Evolutionary conservation across 2,113 vertebrate genomes (phyloP).

Genomic region (Sorex araneus): DNA sequence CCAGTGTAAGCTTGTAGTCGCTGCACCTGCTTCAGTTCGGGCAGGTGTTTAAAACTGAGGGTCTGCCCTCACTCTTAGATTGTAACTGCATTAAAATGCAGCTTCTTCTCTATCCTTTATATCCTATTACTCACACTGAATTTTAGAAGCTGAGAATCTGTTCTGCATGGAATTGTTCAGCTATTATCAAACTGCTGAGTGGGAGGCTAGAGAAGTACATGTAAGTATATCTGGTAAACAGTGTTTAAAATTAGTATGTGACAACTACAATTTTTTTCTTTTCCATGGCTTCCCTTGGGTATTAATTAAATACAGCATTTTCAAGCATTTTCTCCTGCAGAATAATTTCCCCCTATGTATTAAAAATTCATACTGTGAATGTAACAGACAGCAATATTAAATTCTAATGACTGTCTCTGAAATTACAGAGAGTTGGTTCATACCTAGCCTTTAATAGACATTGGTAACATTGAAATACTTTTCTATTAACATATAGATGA

Average conservation of each 20-base stretch:
- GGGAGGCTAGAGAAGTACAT: slow-evolving; percentile 53
- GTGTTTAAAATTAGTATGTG: slow-evolving; percentile 78
- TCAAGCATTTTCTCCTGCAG: slow-evolving; percentile 70
- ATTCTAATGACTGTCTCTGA: slow-evolving; percentile 70
- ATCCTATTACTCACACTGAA: slow-evolving; percentile 19
- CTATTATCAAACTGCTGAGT: slow-evolving; percentile 56
- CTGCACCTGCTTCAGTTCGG: background rate
- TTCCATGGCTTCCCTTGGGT: slow-evolving; percentile 71
- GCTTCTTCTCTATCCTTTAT: background rate
- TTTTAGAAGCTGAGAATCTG: slow-evolving; percentile 39
- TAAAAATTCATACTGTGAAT: slow-evolving; percentile 76
- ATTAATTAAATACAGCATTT: slow-evolving; percentile 81
- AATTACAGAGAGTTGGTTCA: slow-evolving; percentile 59
- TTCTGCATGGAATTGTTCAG: slow-evolving; percentile 28
- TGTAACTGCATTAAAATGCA: background rate
- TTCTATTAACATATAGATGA: slow-evolving; percentile 71
- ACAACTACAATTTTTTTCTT: slow-evolving; percentile 61
- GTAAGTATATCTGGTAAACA: slow-evolving; percentile 72
- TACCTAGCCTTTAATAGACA: slow-evolving; percentile 59
- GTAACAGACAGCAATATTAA: slow-evolving; percentile 69
- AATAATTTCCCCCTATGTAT: slow-evolving; percentile 69
- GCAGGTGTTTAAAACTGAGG: slow-evolving; percentile 19
- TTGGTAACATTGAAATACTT: slow-evolving; percentile 51
- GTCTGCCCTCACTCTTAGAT: background rate
- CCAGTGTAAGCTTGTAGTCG: background rate